Conservation (phyloP, 2,888 invertebrate species). For the Drosophila macrospina region DNA sequence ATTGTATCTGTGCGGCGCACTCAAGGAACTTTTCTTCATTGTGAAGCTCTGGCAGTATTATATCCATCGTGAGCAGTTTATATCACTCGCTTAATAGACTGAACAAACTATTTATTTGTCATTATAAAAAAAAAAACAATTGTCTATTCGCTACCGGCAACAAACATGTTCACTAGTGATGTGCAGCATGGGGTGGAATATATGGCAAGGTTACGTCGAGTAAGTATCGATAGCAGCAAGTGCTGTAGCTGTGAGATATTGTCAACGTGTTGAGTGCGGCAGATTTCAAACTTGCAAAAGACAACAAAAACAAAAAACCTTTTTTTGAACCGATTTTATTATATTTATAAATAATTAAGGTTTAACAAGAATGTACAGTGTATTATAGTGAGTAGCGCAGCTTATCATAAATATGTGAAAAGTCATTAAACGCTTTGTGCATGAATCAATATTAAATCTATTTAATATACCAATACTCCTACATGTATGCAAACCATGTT, state of each 20-base stretch:
- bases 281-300: constrained; percentile 13
- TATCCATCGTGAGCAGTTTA: constrained; percentile 65
- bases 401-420: too few relatives aligned
- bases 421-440: too few relatives aligned
- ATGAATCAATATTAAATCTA: background rate
- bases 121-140: constrained; percentile 1
- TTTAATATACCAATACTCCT: background rate
- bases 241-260: constrained; percentile 14
- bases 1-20: constrained; percentile 72
- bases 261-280: background rate
- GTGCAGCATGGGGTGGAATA: background rate
- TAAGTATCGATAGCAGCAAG: constrained; percentile 29
- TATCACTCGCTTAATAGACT: background rate
- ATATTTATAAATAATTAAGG: too few relatives aligned
- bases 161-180: constrained; percentile 23
- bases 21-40: constrained; percentile 64
- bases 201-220: background rate
- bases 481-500: constrained; percentile 2
- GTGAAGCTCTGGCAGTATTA: constrained; percentile 71
- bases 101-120: background rate
- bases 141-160: constrained; percentile 35
- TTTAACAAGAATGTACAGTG: too few relatives aligned
- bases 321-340: too few relatives aligned
- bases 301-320: too few relatives aligned
- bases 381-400: too few relatives aligned